These are phyloP conservation scores for Holothuria scabra DNA, from an alignment of 53 echinoderm and acorn worm species.

Conservation along the genomic window DNA sequence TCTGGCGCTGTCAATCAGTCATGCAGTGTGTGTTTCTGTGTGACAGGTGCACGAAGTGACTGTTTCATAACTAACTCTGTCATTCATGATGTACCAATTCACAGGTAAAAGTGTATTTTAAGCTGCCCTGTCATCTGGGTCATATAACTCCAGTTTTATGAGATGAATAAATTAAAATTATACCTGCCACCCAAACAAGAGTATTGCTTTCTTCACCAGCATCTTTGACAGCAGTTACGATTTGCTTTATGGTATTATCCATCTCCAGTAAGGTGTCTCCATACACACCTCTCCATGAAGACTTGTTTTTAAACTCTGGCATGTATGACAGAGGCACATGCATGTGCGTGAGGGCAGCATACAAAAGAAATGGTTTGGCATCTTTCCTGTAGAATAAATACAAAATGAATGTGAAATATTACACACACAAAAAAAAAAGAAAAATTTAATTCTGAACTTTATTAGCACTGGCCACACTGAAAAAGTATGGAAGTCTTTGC, in stretches of 20 bases:
- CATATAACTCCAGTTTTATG: no score
- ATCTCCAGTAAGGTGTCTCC: slow-evolving; percentile 69
- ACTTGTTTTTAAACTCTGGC: slow-evolving; percentile 55
- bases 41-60: no score
- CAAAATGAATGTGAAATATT: not conserved
- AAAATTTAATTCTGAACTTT: no score
- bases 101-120: no score
- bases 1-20: no score
- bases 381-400: not conserved
- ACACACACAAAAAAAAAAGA: no score
- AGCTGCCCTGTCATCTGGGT: no score
- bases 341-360: slow-evolving; percentile 74
- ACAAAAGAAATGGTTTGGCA: slow-evolving; percentile 60
- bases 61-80: no score
- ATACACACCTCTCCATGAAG: slow-evolving; percentile 47
- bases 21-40: no score
- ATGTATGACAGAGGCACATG: slow-evolving; percentile 61
- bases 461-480: no score
- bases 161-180: not conserved
- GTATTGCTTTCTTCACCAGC: slow-evolving; percentile 59
- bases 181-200: slow-evolving; percentile 70
- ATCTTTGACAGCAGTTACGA: slow-evolving; percentile 36
- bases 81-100: no score
- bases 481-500: no score
- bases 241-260: slow-evolving; percentile 52